Evolutionary conservation across 2,113 vertebrate species (phyloP).

Genomic region (Macroglossus sobrinus): DNA sequence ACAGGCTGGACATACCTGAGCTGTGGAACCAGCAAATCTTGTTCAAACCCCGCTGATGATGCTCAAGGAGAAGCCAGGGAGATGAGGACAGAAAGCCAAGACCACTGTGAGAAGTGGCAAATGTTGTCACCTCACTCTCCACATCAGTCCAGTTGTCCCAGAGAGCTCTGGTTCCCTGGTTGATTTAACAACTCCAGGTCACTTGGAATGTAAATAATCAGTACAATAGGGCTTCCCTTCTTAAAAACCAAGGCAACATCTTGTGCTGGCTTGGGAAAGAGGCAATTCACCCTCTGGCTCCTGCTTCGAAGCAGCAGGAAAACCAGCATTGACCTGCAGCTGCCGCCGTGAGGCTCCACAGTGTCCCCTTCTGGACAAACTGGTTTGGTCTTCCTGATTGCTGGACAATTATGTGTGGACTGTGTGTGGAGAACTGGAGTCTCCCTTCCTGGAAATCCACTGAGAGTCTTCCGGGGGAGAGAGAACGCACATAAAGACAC

Average conservation of each 20-base stretch:
- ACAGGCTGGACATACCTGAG: conserved; percentile 50
- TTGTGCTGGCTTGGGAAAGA: neutral
- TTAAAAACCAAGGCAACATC: conserved; percentile 17
- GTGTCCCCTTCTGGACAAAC: conserved; percentile 16
- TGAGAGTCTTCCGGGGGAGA: neutral
- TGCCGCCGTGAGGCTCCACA: neutral
- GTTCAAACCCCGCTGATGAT: neutral
- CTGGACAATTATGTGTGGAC: rapidly evolving
- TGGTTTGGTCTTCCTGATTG: neutral
- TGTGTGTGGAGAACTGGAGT: neutral
- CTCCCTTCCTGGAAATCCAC: neutral
- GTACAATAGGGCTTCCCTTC: neutral
- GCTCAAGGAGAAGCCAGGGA: neutral
- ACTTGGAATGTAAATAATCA: conserved; percentile 34
- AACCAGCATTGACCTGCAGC: neutral
- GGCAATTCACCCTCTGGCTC: neutral
- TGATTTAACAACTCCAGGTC: conserved; percentile 14
- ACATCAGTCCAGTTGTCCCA: neutral
- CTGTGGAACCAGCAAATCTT: neutral
- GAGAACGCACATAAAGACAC: neutral
- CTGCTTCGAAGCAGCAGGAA: neutral
- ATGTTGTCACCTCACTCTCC: neutral
- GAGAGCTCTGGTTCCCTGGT: neutral
- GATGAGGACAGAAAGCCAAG: neutral
- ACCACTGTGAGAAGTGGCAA: neutral